Conservation (phyloP, 2,888 invertebrate genomes). For the Disparrhopalites patrizii region DNA sequence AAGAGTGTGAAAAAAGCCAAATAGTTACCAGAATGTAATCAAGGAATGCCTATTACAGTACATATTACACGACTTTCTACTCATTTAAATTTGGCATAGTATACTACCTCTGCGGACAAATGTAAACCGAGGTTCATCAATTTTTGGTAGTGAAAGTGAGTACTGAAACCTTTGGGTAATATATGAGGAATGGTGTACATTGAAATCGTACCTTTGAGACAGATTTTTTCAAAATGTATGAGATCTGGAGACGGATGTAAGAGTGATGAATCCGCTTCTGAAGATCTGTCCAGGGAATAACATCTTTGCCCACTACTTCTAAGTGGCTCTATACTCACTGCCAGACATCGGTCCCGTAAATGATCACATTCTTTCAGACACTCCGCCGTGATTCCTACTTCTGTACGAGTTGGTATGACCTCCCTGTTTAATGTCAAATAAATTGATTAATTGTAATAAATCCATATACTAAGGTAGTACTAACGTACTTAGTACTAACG, state of each 20-base stretch:
- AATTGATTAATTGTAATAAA: background rate
- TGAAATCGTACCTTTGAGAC: constrained; percentile 52
- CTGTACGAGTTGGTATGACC: constrained; percentile 49
- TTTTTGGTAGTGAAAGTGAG: too few relatives aligned
- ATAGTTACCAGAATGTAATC: too few relatives aligned
- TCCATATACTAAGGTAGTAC: too few relatives aligned
- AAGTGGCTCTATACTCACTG: constrained; percentile 51
- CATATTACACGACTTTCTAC: too few relatives aligned
- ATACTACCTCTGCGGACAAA: too few relatives aligned
- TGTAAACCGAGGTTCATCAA: too few relatives aligned
- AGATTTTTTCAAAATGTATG: constrained; percentile 54
- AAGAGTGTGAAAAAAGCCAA: background rate
- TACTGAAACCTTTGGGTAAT: too few relatives aligned
- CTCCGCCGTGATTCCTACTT: constrained; percentile 51
- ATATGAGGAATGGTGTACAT: too few relatives aligned
- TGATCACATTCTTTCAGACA: constrained; percentile 52
- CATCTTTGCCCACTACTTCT: constrained; percentile 52
- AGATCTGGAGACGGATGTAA: constrained; percentile 52
- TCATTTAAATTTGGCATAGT: too few relatives aligned
- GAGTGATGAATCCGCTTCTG: constrained; percentile 50
- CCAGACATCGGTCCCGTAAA: constrained; percentile 50
- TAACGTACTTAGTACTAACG: too few relatives aligned
- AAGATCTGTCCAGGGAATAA: constrained; percentile 52
- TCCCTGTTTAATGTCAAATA: constrained; percentile 47
- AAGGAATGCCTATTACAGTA: too few relatives aligned